Base-by-base conservation (phyloP, 2,797 vertebrate species). In the Pseudochromis fuscus region DNA sequence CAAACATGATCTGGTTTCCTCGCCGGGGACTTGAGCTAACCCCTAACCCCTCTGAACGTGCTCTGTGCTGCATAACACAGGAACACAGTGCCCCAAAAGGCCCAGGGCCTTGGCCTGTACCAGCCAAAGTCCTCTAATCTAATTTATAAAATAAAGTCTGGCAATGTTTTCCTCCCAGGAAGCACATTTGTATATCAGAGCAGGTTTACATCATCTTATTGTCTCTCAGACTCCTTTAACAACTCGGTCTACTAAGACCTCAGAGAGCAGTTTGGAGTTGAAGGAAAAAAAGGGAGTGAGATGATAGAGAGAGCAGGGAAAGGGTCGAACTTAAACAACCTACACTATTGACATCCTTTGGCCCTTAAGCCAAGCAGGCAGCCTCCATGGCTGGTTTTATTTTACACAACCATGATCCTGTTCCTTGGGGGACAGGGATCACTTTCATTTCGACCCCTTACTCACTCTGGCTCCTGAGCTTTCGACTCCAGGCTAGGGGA, bases 381-480 rank as follows among this genome's bases (percentile, higher is more conserved):
- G 85, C 86, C 87, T 88, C 67, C 76, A 72, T 64, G 85, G 62
- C 77, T 85, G 87, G 91, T 92, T 92, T 93, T 89, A 76, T 88
- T 94, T 94, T 93, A 94, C 89, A 86, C 82, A 90, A 87, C 77
- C 75, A 81, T 83, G 83, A 90, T 90, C 83, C 83, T 81, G 79
- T 88, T 91, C 91, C 91, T 91, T 85, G 37, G 74, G 86, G 86
- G 84, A 87, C 70, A 74, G 38, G 73, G 91, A 92, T 93, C 85
- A 46, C 86, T 93, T 94, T 91, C 89, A 87, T 81, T 92, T 92
- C 84, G 85, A 93, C 88, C 91, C 89, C 77, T 88, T 75, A 57
- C 79, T 83, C 61, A 52, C 75, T 83, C 64, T 53, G 84, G 85
- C 91, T 93, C 84, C 88, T 69, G 85, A 92, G 90, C 81, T 86